Percentiles rank a stretch among this genome's conserved stretches.
Evolutionary conservation across 2,888 invertebrate genomes (phyloP).

Genomic region (Rotaria macrura): DNA sequence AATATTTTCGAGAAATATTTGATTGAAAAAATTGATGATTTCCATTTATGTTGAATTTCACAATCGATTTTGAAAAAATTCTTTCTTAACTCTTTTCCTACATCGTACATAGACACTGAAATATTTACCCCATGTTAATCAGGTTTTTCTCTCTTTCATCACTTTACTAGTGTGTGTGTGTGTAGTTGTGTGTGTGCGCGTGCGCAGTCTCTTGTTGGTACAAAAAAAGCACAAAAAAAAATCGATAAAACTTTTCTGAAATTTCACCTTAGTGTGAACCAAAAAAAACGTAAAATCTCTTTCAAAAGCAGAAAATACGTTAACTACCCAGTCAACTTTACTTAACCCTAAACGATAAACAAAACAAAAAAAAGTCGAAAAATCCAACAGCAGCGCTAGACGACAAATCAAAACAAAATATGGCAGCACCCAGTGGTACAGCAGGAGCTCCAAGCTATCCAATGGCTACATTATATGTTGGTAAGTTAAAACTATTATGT

Average conservation of each 20-base stretch:
- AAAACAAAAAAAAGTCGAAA: not conserved
- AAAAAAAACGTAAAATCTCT: slow-evolving; percentile 15
- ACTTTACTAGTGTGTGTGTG: not conserved
- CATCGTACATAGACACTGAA: not conserved
- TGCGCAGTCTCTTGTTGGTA: slow-evolving; percentile 1
- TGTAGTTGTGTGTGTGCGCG: not conserved
- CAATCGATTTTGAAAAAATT: not conserved
- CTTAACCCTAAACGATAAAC: not conserved
- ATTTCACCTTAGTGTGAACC: not conserved
- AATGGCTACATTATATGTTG: slow-evolving; percentile 81
- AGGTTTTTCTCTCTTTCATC: not conserved
- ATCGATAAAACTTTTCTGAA: not conserved
- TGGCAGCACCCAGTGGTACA: not conserved
- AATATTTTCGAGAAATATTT: not conserved
- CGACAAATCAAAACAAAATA: not conserved
- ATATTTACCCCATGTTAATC: not conserved
- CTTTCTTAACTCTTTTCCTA: not conserved
- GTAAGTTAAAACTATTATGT: slow-evolving; percentile 57
- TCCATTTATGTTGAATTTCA: not conserved
- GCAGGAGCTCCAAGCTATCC: slow-evolving; percentile 25
- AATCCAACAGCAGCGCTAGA: not conserved
- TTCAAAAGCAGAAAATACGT: slow-evolving; percentile 8
- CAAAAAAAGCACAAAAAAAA: not conserved
- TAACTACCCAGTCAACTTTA: not conserved
- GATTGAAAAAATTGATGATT: no score